These are phyloP conservation scores for Apamea monoglypha DNA, from an alignment of 2,888 invertebrate genomes.

Conservation along the genomic window DNA sequence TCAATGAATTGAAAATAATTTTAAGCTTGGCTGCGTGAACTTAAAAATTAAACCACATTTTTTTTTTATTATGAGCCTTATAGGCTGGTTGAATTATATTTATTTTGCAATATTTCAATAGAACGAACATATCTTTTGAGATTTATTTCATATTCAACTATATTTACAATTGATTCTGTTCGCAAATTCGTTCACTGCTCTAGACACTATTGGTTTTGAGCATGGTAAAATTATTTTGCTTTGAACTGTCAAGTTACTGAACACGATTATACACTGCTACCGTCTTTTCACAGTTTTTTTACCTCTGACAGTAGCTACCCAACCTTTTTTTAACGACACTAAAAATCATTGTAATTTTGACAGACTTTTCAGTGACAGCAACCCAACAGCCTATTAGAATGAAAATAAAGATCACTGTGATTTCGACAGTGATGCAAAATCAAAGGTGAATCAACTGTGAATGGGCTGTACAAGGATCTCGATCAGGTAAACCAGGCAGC, in stretches of 20 bases:
- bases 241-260: neutral
- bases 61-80: neutral
- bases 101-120: neutral
- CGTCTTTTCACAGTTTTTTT: too few relatives aligned
- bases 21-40: neutral
- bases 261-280: neutral
- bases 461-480: neutral
- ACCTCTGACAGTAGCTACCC: too few relatives aligned
- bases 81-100: neutral
- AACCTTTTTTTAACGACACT: too few relatives aligned
- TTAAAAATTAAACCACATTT: neutral
- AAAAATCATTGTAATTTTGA: too few relatives aligned
- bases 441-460: too few relatives aligned
- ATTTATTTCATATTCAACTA: neutral
- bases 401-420: too few relatives aligned
- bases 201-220: neutral
- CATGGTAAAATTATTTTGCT: neutral
- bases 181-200: neutral
- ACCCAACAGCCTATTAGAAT: too few relatives aligned
- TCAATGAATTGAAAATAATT: neutral
- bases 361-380: too few relatives aligned
- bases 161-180: neutral
- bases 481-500: too few relatives aligned
- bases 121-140: neutral
- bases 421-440: too few relatives aligned